Conservation (phyloP, 2,888 invertebrate species). For the Noctuana brunneofusca region DNA sequence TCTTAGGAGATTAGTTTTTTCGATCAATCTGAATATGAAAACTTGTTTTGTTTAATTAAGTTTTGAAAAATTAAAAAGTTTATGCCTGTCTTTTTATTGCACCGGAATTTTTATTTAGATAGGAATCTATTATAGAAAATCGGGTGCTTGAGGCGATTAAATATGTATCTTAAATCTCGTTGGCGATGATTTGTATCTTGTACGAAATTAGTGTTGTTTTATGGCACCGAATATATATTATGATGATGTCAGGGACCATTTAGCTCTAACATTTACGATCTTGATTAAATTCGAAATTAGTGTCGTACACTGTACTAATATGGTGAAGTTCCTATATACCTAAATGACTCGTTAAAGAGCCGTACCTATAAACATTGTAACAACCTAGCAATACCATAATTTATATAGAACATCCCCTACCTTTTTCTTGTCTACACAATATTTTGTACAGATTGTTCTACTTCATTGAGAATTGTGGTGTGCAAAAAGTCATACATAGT, state of each 20-base stretch:
- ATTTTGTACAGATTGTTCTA: background rate
- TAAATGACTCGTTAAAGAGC: background rate
- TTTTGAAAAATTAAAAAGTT: slow-evolving; percentile 35
- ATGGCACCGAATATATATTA: slow-evolving; percentile 26
- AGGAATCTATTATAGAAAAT: slow-evolving; percentile 45
- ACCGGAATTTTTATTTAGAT: slow-evolving; percentile 36
- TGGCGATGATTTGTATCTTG: slow-evolving; percentile 51
- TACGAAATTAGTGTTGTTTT: slow-evolving; percentile 52
- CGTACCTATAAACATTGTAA: background rate
- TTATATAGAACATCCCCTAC: background rate
- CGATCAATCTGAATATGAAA: slow-evolving; percentile 5
- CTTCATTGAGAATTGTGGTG: slow-evolving; percentile 1
- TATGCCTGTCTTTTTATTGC: slow-evolving; percentile 41
- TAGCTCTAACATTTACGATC: slow-evolving; percentile 34
- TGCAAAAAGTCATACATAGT: slow-evolving; percentile 2
- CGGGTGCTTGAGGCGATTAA: slow-evolving; percentile 55
- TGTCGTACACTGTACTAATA: slow-evolving; percentile 1
- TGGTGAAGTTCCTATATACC: background rate
- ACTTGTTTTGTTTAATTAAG: slow-evolving; percentile 38
- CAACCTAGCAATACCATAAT: background rate
- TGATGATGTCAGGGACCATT: slow-evolving; percentile 33
- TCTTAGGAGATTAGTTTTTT: background rate
- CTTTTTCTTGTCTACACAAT: background rate
- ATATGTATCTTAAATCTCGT: slow-evolving; percentile 51
- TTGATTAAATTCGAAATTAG: slow-evolving; percentile 35